Evolutionary conservation across 92 coral and sea anemone species (phyloP).

Genomic region (Siderastrea radians): DNA sequence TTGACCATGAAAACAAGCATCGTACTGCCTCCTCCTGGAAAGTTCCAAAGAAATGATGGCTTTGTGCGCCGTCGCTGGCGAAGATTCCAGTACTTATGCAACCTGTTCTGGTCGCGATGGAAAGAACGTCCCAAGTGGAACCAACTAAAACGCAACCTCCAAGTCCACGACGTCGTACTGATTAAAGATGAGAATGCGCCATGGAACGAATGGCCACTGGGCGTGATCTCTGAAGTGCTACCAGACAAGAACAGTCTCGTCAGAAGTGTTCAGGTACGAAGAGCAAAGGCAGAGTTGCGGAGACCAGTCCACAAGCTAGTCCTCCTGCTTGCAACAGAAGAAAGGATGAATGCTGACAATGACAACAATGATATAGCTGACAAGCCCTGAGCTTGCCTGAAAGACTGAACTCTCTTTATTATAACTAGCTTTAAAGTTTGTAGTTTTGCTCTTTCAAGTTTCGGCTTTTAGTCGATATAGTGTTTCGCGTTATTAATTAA

Average conservation of each 20-base stretch:
- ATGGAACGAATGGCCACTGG: constrained; percentile 59
- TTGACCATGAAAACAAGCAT: too few species aligned
- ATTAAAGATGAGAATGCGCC: constrained; percentile 44
- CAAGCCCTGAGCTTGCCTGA: neutral
- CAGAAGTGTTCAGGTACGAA: too few species aligned
- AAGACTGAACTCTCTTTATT: too few species aligned
- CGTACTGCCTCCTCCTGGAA: neutral
- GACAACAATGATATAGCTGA: neutral
- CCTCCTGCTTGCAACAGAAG: neutral
- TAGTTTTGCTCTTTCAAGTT: too few species aligned
- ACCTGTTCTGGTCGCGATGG: constrained; percentile 29
- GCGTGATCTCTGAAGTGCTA: neutral
- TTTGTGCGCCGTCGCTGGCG: constrained; percentile 2
- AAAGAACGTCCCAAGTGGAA: constrained; percentile 49
- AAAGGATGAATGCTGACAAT: neutral
- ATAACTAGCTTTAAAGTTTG: too few species aligned
- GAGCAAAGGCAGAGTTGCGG: neutral
- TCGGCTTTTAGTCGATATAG: too few species aligned
- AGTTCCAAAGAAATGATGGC: neutral
- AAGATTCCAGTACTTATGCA: neutral
- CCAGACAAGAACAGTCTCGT: constrained; percentile 35
- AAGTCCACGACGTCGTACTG: constrained; percentile 48
- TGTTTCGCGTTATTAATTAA: too few species aligned
- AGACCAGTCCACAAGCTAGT: constrained; percentile 45
- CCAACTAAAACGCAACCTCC: constrained; percentile 14